Base-by-base conservation (phyloP, 2,797 vertebrate genomes). In the Microchirus variegatus region DNA sequence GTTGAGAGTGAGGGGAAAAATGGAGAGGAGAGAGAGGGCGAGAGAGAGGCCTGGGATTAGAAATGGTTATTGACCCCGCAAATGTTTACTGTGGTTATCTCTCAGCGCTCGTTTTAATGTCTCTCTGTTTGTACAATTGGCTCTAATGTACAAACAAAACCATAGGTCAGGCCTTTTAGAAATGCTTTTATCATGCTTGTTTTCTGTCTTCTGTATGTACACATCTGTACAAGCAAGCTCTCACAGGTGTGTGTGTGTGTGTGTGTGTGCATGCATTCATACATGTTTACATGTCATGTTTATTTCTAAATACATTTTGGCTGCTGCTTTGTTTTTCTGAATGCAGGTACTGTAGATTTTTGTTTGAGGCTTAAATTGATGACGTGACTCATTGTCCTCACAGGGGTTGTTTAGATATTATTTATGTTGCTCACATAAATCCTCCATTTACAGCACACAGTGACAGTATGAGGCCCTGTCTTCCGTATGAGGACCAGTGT, bases 11-110 rank as follows among this genome's bases (percentile, higher is more conserved):
- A 70, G 51, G 37, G 62, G n/a, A n/a, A 53, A 71, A 80, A 61
- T 40, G 67, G 59, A 1, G 53, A 70, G 9, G 59, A 46, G 49
- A 52, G 49, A 12, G 3, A 11, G 48, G n/a, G n/a, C n/a, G n/a
- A 11, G 5, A 22, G 3, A 11, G 48, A 57, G 67, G 58, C 50
- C 63, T 45, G 63, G 69, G 67, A 70, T 78, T 78, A 69, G n/a
- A 26, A 35, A 41, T 13, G 47, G 70, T 79, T 83, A 73, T 77
- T 87, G 76, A 80, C 84, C 84, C 69, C 46, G 4, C 40, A 78
- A 79, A 53, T 63, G 71, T 85, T 84, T 70, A 82, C 65, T 51
- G 47, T 26, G 45, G 46, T 80, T 82, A 78, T 81, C 75, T 44
- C 38, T 49, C 18, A 48, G 51, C 31, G 66, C 72, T 64, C 54